These are phyloP conservation scores for Parapristionchus giblindavisi DNA, from an alignment of 2,888 invertebrate species.

Conservation along the genomic window DNA sequence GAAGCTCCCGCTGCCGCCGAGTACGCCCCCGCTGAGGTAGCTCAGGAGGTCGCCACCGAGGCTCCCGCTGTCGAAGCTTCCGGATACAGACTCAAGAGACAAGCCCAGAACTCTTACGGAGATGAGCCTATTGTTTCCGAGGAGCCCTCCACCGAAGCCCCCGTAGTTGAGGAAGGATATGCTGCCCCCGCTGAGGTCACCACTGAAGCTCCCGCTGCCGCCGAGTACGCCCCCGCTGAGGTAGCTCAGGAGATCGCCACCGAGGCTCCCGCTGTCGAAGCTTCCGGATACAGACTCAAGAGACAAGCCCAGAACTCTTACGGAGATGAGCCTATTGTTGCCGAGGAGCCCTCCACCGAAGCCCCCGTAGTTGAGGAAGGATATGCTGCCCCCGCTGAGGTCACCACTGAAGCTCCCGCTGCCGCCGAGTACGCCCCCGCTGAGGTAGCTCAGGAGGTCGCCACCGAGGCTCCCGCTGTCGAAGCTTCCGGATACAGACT, in stretches of 20 bases:
- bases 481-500: slow-evolving; percentile 19
- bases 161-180: slow-evolving; percentile 40
- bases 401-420: slow-evolving; percentile 41
- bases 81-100: slow-evolving; percentile 35
- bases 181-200: slow-evolving; percentile 43
- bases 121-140: slow-evolving; percentile 38
- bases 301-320: slow-evolving; percentile 41
- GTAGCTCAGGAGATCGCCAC: slow-evolving; percentile 35
- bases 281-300: slow-evolving; percentile 29
- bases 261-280: slow-evolving; percentile 41
- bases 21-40: slow-evolving; percentile 21
- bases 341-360: slow-evolving; percentile 43
- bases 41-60: slow-evolving; percentile 28
- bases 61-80: slow-evolving; percentile 31
- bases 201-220: slow-evolving; percentile 41
- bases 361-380: not conserved
- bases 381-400: slow-evolving; percentile 19
- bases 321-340: slow-evolving; percentile 52
- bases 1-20: slow-evolving; percentile 38
- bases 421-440: slow-evolving; percentile 36
- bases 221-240: slow-evolving; percentile 35
- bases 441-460: slow-evolving; percentile 13
- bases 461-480: slow-evolving; percentile 25
- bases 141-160: slow-evolving; percentile 39
- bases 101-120: slow-evolving; percentile 52